Conservation (phyloP, 2,888 invertebrate genomes). For the Spodoptera littoralis region DNA sequence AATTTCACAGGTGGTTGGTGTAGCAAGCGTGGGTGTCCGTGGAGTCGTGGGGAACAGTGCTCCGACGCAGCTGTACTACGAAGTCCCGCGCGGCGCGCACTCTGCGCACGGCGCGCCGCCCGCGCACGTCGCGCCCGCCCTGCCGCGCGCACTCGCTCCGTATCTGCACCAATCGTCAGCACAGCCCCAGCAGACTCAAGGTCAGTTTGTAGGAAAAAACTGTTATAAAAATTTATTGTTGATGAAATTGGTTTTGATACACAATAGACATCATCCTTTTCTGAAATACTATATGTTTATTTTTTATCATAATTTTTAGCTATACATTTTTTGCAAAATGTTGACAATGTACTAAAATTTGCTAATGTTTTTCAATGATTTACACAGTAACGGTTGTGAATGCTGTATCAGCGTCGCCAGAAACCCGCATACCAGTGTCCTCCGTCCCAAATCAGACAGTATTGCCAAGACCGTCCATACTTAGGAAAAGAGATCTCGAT, state of each 20-base stretch:
- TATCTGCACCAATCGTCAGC: slow-evolving; percentile 78
- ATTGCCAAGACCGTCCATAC: slow-evolving; percentile 94
- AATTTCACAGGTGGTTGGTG: slow-evolving; percentile 76
- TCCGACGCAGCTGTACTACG: slow-evolving; percentile 84
- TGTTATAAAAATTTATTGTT: too few relatives aligned
- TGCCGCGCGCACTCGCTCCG: slow-evolving; percentile 62
- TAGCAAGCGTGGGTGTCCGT: slow-evolving; percentile 77
- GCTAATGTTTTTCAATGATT: background rate
- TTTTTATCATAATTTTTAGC: too few relatives aligned
- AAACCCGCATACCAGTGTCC: slow-evolving; percentile 55
- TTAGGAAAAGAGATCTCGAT: slow-evolving; percentile 96
- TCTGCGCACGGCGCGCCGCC: slow-evolving; percentile 31
- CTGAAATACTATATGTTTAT: too few relatives aligned
- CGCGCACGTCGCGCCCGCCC: slow-evolving; percentile 59
- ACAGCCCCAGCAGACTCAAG: slow-evolving; percentile 55
- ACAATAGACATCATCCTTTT: too few relatives aligned
- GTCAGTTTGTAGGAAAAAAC: slow-evolving; percentile 29
- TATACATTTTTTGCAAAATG: too few relatives aligned
- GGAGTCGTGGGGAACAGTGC: slow-evolving; percentile 83
- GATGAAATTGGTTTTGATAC: too few relatives aligned
- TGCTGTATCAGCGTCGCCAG: slow-evolving; percentile 66
- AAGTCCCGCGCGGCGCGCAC: slow-evolving; percentile 71
- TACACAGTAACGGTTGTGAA: slow-evolving; percentile 72
- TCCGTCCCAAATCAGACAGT: slow-evolving; percentile 72
- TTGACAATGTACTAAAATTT: too few relatives aligned